Conservation (phyloP, 2,113 vertebrate genomes). For the Peromyscus californicus region DNA sequence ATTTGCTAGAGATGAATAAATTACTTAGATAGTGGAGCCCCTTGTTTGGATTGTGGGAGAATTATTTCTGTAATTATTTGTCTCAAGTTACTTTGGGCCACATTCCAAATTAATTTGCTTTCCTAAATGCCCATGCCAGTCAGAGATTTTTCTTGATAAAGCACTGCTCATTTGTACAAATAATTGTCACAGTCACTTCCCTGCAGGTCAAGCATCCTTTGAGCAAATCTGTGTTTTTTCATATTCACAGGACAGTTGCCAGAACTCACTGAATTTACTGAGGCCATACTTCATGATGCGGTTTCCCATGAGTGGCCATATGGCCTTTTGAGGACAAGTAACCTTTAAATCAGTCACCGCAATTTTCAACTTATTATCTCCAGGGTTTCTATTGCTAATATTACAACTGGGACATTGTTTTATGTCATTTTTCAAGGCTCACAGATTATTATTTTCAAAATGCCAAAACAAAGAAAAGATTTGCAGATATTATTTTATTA, state of each 20-base stretch:
- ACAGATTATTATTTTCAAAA: background rate
- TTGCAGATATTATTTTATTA: background rate
- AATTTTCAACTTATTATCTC: background rate
- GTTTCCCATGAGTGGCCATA: background rate
- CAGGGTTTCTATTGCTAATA: background rate
- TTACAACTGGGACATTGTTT: background rate
- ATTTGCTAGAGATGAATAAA: background rate
- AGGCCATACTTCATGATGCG: background rate
- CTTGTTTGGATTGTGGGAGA: background rate
- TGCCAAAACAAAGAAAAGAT: background rate
- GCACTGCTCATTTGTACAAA: background rate
- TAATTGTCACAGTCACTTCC: background rate
- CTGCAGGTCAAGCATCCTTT: background rate
- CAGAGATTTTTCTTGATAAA: conserved; percentile 20
- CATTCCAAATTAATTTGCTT: conserved; percentile 16
- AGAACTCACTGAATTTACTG: background rate
- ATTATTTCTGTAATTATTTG: background rate
- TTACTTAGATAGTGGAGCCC: background rate
- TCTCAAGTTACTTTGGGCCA: background rate
- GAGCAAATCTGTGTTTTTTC: background rate
- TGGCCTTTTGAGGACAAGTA: background rate
- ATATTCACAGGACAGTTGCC: background rate
- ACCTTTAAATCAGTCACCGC: background rate
- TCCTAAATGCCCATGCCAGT: background rate
- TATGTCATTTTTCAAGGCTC: background rate